Base-by-base conservation (phyloP, 2,113 vertebrate genomes). In the Lipotes vexillifer region DNA sequence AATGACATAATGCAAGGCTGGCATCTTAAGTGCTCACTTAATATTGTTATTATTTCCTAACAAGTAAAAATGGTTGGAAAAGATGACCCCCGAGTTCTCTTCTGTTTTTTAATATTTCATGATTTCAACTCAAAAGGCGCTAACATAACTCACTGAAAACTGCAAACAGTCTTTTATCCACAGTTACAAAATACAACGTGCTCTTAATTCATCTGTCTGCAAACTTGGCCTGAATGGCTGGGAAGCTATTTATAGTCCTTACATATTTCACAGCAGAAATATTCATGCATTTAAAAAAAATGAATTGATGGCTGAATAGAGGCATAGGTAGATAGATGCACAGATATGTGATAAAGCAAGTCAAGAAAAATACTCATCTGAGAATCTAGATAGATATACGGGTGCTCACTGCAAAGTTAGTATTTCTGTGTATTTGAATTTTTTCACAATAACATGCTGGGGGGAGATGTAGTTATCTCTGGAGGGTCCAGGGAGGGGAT, bases 221-320 rank as follows among this genome's bases (percentile, higher is more conserved):
- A 96, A 91, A 85, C 52, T 31, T 96, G 36, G 81, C 68, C 74
- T 88, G 72, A 94, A 96, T 78, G 38, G 21, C 75, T 77, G 55
- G 27, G n/a, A 82, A 68, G 41, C 44, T 82, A 77, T 82, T 93
- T 95, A 65, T 77, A 88, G 72, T 72, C 41, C 82, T 89, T 93
- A 71, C n/a, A 46, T 88, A 89, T 69, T 84, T 96, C 61, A 72
- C 72, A 90, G 31, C 87, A 96, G 65, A 96, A 93, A 90, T 90
- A 80, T 86, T 46, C 38, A 92, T 57, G 55, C 38, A 25, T 85
- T 57, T 8, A 61, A 61, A 29, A 10, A 33, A 82, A 41, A 63
- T 8, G n/a, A 21, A 14, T 1, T 41, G 83, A 25, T 18, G 46
- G 69, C 10, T 57, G 41, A 63, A 10, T 2, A 83, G 61, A 55